Conservation (phyloP, 1,140 invertebrate species). For the Hycleus cichorii region DNA sequence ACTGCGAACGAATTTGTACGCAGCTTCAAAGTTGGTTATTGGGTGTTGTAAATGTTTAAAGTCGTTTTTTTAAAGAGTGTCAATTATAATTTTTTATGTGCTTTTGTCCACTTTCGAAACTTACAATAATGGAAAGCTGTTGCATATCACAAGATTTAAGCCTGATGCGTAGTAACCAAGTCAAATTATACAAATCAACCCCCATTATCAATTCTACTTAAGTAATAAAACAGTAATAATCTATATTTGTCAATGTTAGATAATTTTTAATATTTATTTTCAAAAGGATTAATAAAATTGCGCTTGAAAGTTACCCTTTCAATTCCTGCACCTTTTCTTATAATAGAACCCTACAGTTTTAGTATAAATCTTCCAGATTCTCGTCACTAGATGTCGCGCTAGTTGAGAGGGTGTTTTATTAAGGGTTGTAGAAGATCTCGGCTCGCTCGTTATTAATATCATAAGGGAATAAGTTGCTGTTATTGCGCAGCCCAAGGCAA, state of each 20-base stretch:
- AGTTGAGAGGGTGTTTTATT: too few relatives aligned
- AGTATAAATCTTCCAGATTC: too few relatives aligned
- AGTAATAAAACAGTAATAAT: neutral
- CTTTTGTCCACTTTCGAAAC: neutral
- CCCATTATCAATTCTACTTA: constrained; percentile 6
- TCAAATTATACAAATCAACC: constrained; percentile 4
- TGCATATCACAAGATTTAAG: constrained; percentile 12
- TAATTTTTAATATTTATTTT: constrained; percentile 12
- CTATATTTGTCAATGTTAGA: constrained; percentile 6
- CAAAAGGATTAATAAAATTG: constrained; percentile 4
- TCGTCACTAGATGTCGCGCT: too few relatives aligned
- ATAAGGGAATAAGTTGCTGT: constrained; percentile 41
- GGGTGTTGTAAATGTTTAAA: neutral
- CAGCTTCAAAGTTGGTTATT: constrained; percentile 3
- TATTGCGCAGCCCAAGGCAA: constrained; percentile 39
- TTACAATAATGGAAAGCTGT: constrained; percentile 3
- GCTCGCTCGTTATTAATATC: constrained; percentile 38
- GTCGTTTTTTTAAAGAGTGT: neutral
- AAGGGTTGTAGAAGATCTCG: neutral
- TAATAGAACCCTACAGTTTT: too few relatives aligned
- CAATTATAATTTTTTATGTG: constrained; percentile 5
- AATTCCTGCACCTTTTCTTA: too few relatives aligned
- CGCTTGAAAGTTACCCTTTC: constrained; percentile 2
- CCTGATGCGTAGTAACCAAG: constrained; percentile 12
- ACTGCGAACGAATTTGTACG: too few relatives aligned